Evolutionary conservation across 2,113 vertebrate species (phyloP).

Genomic region (Morone saxatilis): DNA sequence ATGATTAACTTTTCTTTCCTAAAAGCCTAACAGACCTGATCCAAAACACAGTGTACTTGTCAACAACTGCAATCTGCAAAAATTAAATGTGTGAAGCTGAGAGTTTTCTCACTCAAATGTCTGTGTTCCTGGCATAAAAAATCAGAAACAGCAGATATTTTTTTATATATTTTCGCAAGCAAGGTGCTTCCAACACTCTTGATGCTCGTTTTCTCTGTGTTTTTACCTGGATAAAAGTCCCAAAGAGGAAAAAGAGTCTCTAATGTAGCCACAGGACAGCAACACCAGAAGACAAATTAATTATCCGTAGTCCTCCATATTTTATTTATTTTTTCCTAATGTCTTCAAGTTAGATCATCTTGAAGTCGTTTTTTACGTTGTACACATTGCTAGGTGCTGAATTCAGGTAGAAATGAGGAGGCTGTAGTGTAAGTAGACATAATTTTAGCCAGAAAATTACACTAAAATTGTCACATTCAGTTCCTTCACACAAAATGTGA

Average conservation of each 20-base stretch:
- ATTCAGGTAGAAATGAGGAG: conserved; percentile 20
- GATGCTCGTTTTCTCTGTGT: background rate
- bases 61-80: conserved; percentile 29
- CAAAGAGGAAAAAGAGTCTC: background rate
- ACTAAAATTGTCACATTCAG: conserved; percentile 2
- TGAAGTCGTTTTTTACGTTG: background rate
- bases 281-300: background rate
- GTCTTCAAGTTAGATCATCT: background rate
- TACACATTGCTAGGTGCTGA: conserved; percentile 24
- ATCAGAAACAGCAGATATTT: conserved; percentile 11
- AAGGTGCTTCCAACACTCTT: conserved; percentile 20
- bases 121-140: conserved; percentile 18
- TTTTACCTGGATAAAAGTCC: conserved; percentile 6
- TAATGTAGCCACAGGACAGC: background rate
- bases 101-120: conserved; percentile 41
- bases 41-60: conserved; percentile 45
- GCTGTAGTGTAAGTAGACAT: background rate
- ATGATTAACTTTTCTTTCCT: conserved; percentile 22
- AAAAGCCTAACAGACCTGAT: background rate
- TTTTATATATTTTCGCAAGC: conserved; percentile 6
- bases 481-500: conserved; percentile 16
- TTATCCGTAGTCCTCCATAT: background rate
- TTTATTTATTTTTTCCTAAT: background rate
- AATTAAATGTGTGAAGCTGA: conserved; percentile 53
- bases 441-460: conserved; percentile 22